Evolutionary conservation across 2,797 vertebrate species (phyloP), one percentile per base, ranked within the genome.

Genomic region (Pristis pectinata): DNA sequence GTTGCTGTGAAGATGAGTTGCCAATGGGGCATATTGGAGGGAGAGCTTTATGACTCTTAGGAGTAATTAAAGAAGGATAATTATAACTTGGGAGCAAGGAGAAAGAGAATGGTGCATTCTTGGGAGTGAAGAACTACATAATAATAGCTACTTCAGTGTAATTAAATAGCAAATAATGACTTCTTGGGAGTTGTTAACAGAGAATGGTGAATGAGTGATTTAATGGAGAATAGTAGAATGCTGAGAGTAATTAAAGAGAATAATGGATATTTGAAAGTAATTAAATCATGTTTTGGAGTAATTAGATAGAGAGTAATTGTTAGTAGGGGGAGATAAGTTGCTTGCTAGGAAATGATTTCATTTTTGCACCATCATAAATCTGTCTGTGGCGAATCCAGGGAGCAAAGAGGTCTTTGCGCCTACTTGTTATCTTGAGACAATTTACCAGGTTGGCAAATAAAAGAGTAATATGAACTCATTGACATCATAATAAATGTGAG

Each of bases 121-220:
- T 41, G 61, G n/a, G 61, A 67, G 15, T 91, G n/a, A 10, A 22
- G 17, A 91, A 91, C n/a, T 41, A 41, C 19, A 91, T 24, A 37
- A 41, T 67, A 91, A 67, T 64, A 61, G 11, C 30, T 59, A 17
- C 27, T 27, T 59, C 53, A 17, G n/a, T 13, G 61, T 67, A 91
- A 91, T 67, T 41, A 67, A 91, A 22, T 64, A 10, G n/a, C 87
- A 41, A 67, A 67, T 41, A 91, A 41, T 91, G 87, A 41, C 37
- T 41, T 24, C 61, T 91, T 67, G 37, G 61, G 2, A 67, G 61
- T n/a, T 37, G 17, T 61, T 64, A 24, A 24, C n/a, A 64, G 59
- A 27, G 59, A 91, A 64, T 41, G 64, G 64, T 67, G 87, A 91
- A 91, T n/a, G 87, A 91, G n/a, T 67, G 61, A 67, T 91, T 91